phyloP scores from a whole-genome alignment of 30 jellyfish, hydroid and myxozoan species.

The Chrysaora quinquecirrha region DNA sequence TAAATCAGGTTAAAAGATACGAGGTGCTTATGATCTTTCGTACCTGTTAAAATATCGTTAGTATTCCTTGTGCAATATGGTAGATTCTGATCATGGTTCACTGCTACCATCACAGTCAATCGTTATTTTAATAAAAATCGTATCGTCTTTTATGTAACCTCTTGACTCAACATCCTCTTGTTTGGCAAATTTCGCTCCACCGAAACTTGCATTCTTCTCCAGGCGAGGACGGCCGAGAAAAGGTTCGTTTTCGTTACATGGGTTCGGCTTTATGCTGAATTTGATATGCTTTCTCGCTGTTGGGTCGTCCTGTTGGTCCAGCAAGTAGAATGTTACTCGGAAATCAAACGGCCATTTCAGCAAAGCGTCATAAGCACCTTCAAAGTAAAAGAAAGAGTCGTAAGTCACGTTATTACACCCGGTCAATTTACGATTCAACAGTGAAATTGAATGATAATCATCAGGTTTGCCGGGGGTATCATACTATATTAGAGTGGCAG shows the following conservation, averaged over 20 bases:
- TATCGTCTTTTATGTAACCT: constrained; percentile 83
- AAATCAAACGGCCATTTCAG: constrained; percentile 96
- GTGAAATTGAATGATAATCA: too few species aligned
- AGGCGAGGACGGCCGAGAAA: constrained; percentile 93
- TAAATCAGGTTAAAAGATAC: too few species aligned
- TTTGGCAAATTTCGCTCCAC: constrained; percentile 97
- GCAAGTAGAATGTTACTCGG: constrained; percentile 90
- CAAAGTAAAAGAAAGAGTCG: background rate
- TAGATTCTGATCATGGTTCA: constrained; percentile 84
- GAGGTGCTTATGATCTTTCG: too few species aligned
- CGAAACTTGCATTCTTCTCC: constrained; percentile 98
- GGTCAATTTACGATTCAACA: background rate
- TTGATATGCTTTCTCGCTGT: constrained; percentile 78
- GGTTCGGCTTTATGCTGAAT: constrained; percentile 97
- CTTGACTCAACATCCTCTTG: constrained; percentile 91
- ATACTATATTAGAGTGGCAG: too few species aligned
- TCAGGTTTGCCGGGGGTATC: too few species aligned
- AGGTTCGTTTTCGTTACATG: constrained; percentile 93
- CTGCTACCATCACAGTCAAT: constrained; percentile 96
- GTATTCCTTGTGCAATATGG: too few species aligned
- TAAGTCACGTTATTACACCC: background rate
- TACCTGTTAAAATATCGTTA: too few species aligned
- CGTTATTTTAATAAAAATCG: constrained; percentile 80
- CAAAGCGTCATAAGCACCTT: constrained; percentile 94
- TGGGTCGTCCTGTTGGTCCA: constrained; percentile 87